Evolutionary conservation across 1,140 invertebrate species (phyloP), one percentile per base, ranked within the genome.

Genomic region (Danaus melanippus): DNA sequence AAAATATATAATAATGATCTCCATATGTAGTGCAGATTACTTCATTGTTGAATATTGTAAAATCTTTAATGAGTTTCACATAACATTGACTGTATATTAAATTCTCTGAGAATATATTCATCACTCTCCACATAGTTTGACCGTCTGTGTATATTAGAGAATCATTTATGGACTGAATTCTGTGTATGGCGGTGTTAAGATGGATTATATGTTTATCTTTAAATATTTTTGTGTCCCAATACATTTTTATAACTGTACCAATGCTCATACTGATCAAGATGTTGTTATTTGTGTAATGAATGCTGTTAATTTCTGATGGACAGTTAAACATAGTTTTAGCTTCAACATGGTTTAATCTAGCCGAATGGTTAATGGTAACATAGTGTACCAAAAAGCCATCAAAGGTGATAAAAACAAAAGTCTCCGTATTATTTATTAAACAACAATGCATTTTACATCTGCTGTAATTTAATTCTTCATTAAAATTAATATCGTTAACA

Each of bases 1-100:
- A 21, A 47, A 83, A 67, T 50, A 60, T 53, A 47, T 86, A 83
- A 46, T 83, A 57, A 42, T 81, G 52, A 43, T 86, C 78, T n/a
- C 51, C 62, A 53, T 66, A 84, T 60, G 83, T 79, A 8, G 74
- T 76, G 48, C 79, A 83, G 46, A 86, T 62, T 10, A 86, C 56
- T 56, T 78, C 55, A 50, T 80, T 69, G 32, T 56, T 65, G 15
- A 65, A 62, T 32, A 58, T 62, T 10, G 70, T 54, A 55, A 86
- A 77, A 62, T 84, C 80, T 56, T 79, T 79, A 8, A 75, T 66
- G 56, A 79, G 61, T 42, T 58, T 74, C 0, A 81, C 53, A 56
- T 74, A 69, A 5, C 71, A 65, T 52, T 79, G 67, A 50, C 58
- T 63, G 12, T 77, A 77, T 51, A 54, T 64, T 12, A 69, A 53